Conservation (phyloP, 2,797 vertebrate genomes). For the Channallabes apus region DNA sequence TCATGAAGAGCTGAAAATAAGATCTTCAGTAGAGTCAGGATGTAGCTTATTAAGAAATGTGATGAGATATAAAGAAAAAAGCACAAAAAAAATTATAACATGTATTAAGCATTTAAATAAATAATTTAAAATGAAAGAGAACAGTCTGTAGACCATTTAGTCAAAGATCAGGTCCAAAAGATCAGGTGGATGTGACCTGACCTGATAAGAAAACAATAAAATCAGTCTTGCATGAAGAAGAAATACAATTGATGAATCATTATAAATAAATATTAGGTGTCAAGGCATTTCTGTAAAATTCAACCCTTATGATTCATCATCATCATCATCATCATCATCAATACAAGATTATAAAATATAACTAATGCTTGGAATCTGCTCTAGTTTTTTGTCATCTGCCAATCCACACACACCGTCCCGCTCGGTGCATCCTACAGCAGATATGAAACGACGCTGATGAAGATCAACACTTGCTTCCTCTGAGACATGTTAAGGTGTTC, state of each 20-base stretch:
- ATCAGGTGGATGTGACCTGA: not conserved
- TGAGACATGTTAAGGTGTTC: not conserved
- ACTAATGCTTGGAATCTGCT: not conserved
- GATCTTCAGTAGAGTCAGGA: not conserved
- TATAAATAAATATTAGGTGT: not conserved
- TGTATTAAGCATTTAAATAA: not conserved
- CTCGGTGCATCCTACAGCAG: not conserved
- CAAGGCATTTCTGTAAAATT: not conserved
- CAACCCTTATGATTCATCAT: not conserved
- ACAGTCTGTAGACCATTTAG: not conserved
- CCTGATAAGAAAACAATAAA: not conserved
- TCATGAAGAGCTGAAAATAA: not conserved
- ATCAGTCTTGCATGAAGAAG: not conserved
- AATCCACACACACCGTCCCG: not conserved
- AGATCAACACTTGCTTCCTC: not conserved
- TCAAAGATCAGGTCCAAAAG: not conserved
- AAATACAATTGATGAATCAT: not conserved
- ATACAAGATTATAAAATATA: not conserved
- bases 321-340: not conserved
- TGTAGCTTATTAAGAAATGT: not conserved
- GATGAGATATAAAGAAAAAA: not conserved
- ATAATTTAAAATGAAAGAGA: not conserved
- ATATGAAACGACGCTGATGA: not conserved
- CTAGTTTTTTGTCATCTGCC: not conserved
- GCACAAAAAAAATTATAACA: not conserved